phyloP scores from a whole-genome alignment of 2,888 invertebrate genomes.

The Smittia aterrima region DNA sequence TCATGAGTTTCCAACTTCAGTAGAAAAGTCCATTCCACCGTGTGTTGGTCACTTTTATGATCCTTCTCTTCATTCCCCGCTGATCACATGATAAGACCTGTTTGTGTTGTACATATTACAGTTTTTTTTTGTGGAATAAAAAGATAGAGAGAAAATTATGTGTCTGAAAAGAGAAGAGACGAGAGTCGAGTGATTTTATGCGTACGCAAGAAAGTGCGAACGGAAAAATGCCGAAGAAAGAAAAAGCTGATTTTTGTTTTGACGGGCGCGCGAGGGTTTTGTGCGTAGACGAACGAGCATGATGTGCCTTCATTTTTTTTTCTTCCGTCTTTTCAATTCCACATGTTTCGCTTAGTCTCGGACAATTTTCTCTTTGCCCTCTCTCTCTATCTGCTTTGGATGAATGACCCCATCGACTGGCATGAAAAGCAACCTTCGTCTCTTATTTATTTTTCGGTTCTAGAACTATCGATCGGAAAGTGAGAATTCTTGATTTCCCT shows the following conservation, averaged over 20 bases:
- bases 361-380: neutral
- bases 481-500: neutral
- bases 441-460: too few species aligned
- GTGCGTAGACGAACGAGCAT: neutral
- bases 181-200: neutral
- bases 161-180: neutral
- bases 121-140: neutral
- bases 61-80: neutral
- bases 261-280: slow-evolving; percentile 5
- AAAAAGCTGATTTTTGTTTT: slow-evolving; percentile 35
- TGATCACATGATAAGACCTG: neutral
- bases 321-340: neutral
- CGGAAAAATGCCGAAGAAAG: neutral
- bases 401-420: neutral
- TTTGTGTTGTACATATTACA: neutral
- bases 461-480: neutral
- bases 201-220: slow-evolving; percentile 29
- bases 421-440: neutral
- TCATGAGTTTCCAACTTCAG: too few species aligned
- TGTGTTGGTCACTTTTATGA: neutral
- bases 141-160: neutral
- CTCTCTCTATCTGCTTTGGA: neutral
- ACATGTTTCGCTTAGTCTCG: neutral
- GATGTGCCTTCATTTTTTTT: neutral
- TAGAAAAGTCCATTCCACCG: neutral